phyloP scores from a whole-genome alignment of 2,888 invertebrate species.

The Mesodorylaimus sp. region DNA sequence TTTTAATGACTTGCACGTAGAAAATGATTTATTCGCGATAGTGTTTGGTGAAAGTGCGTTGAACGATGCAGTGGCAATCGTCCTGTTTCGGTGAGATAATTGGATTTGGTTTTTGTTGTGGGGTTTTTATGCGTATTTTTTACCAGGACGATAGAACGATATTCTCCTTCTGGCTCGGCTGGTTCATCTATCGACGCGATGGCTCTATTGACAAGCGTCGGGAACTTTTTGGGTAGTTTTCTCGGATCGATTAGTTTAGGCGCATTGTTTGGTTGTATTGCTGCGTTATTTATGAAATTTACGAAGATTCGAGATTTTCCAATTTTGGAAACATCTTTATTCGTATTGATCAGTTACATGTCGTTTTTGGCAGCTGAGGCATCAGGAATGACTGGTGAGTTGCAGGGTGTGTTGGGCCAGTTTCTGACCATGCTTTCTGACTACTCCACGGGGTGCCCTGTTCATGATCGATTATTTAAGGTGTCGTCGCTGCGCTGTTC shows the following conservation, averaged over 20 bases:
- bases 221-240: slow-evolving; percentile 80
- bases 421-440: too few species aligned
- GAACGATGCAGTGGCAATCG: slow-evolving; percentile 95
- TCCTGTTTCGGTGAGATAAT: slow-evolving; percentile 82
- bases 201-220: too few species aligned
- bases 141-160: too few species aligned
- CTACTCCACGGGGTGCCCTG: too few species aligned
- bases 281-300: slow-evolving; percentile 52
- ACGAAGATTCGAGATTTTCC: slow-evolving; percentile 66
- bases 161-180: slow-evolving; percentile 62
- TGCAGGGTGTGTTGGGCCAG: too few species aligned
- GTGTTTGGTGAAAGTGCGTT: slow-evolving; percentile 96
- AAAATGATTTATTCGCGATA: slow-evolving; percentile 88
- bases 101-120: too few species aligned
- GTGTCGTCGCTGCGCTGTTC: slow-evolving; percentile 83
- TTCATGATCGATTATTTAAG: too few species aligned
- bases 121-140: too few species aligned
- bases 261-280: slow-evolving; percentile 73
- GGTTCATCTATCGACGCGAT: too few species aligned
- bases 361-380: slow-evolving; percentile 93
- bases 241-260: slow-evolving; percentile 75
- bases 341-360: slow-evolving; percentile 91
- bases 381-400: slow-evolving; percentile 84
- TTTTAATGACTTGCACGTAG: slow-evolving; percentile 82
- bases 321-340: slow-evolving; percentile 77